These are phyloP conservation scores for Gymnoscopelus braueri DNA, from an alignment of 2,797 vertebrate genomes.

Conservation along the genomic window DNA sequence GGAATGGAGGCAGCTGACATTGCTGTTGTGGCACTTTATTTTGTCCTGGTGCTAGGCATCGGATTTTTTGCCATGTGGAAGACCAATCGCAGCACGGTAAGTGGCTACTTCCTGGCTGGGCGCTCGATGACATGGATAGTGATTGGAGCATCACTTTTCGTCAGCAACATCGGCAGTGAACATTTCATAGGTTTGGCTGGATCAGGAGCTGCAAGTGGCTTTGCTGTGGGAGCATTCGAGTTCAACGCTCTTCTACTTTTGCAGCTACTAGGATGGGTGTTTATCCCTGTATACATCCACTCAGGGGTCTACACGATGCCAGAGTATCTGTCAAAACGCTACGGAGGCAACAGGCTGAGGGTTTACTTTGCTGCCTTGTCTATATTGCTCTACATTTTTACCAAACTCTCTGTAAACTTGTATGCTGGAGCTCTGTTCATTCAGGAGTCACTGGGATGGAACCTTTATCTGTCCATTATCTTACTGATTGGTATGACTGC, in stretches of 20 bases:
- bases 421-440: constrained; percentile 98
- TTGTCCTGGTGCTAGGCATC: constrained; percentile 93
- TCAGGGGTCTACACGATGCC: constrained; percentile 99
- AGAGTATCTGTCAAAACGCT: constrained; percentile 96
- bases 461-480: constrained; percentile 94
- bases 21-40: constrained; percentile 94
- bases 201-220: constrained; percentile 97
- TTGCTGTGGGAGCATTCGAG: constrained; percentile 98
- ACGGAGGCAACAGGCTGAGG: constrained; percentile 94
- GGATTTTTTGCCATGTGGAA: constrained; percentile 98
- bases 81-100: constrained; percentile 95
- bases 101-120: constrained; percentile 97
- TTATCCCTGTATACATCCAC: constrained; percentile 97
- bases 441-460: constrained; percentile 98
- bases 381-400: constrained; percentile 96
- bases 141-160: constrained; percentile 96
- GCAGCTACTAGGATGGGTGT: constrained; percentile 98
- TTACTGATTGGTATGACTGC: constrained; percentile 96
- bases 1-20: constrained; percentile 94
- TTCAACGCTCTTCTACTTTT: constrained; percentile 97
- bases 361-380: constrained; percentile 95
- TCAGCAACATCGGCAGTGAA: constrained; percentile 99
- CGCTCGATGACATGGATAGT: constrained; percentile 97
- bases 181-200: constrained; percentile 99
- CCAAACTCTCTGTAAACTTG: constrained; percentile 97